Conservation (phyloP, 2,113 vertebrate genomes). For the Sylvietta virens region DNA sequence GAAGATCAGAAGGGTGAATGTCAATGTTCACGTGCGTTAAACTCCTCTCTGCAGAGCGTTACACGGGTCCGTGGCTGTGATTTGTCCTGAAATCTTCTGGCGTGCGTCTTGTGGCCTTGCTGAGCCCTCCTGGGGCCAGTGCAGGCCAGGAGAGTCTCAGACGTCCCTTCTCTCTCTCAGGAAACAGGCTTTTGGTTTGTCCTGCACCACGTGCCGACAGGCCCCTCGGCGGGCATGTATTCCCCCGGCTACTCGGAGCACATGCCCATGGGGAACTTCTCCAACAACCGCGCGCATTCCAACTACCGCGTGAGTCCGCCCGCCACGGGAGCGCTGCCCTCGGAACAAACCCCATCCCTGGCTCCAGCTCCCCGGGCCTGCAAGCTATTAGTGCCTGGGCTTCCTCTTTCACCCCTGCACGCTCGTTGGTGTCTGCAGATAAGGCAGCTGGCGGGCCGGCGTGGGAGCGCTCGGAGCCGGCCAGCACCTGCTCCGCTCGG, state of each 20-base stretch:
- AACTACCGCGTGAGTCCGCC: constrained; percentile 88
- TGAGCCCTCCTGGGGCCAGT: not conserved
- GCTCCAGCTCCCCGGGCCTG: not conserved
- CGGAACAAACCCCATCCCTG: not conserved
- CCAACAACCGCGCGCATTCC: constrained; percentile 94
- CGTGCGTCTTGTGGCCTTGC: not conserved
- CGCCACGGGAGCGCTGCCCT: not conserved
- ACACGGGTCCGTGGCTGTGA: not conserved
- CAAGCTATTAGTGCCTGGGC: not conserved
- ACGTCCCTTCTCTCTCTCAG: constrained; percentile 59
- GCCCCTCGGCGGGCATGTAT: constrained; percentile 89
- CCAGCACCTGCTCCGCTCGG: not conserved
- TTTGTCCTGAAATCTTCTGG: not conserved
- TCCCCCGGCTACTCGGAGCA: constrained; percentile 89
- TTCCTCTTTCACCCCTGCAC: not conserved
- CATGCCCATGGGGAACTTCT: constrained; percentile 88
- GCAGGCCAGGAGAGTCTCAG: not conserved
- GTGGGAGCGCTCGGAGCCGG: accelerated
- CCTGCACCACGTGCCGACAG: constrained; percentile 93
- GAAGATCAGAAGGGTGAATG: not conserved
- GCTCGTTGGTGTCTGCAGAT: not conserved
- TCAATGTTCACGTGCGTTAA: accelerated
- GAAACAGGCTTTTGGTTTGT: constrained; percentile 98
- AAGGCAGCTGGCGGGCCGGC: not conserved
- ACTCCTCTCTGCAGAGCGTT: not conserved